These are phyloP conservation scores for Tigriopus japonicus DNA, from an alignment of 1,140 invertebrate genomes.

Conservation along the genomic window DNA sequence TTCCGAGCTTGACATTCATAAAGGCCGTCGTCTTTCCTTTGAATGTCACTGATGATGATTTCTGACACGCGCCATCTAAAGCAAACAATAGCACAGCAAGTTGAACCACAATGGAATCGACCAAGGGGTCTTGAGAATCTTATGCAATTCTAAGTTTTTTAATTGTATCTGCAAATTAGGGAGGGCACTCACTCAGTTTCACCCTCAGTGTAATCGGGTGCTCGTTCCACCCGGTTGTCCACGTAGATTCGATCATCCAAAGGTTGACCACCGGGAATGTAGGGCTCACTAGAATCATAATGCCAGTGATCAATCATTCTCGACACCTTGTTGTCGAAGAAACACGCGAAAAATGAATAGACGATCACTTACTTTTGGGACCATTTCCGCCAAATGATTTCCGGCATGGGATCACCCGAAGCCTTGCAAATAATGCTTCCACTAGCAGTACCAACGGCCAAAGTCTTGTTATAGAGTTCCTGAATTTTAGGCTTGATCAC, in stretches of 20 bases:
- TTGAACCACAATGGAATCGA: neutral
- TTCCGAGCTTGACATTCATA: slow-evolving; percentile 13
- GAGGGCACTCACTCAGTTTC: slow-evolving; percentile 3
- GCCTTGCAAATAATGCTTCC: slow-evolving; percentile 10
- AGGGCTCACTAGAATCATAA: slow-evolving; percentile 10
- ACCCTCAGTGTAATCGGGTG: slow-evolving; percentile 9
- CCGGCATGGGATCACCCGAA: slow-evolving; percentile 10
- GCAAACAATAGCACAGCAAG: too few relatives aligned
- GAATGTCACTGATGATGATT: neutral
- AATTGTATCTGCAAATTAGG: too few relatives aligned
- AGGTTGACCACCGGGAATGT: slow-evolving; percentile 8
- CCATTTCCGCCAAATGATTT: slow-evolving; percentile 15
- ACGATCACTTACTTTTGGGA: slow-evolving; percentile 9
- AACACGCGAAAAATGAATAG: neutral
- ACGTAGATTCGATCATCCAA: slow-evolving; percentile 10
- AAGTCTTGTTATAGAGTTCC: slow-evolving; percentile 12
- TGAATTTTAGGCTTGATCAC: slow-evolving; percentile 7
- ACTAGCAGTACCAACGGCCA: neutral
- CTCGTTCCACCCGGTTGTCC: neutral
- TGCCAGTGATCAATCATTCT: too few relatives aligned
- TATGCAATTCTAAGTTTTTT: neutral
- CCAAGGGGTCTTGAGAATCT: neutral
- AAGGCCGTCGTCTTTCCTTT: slow-evolving; percentile 9
- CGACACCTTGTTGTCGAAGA: neutral
- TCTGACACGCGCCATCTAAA: slow-evolving; percentile 8